Conservation (phyloP, 2,797 vertebrate genomes). For the Pseudochirops cupreus region DNA sequence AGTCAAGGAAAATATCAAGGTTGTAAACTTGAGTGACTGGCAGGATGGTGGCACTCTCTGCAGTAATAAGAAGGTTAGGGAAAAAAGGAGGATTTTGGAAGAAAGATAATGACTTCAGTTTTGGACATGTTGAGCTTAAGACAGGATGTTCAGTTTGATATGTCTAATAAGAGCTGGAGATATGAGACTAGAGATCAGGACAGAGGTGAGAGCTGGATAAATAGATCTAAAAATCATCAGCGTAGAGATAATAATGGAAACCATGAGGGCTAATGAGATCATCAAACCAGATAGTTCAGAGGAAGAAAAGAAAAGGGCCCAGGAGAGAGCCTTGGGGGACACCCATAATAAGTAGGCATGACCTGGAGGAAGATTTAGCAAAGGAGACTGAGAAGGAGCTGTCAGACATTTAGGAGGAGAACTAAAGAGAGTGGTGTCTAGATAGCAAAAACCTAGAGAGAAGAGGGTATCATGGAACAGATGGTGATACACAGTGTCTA, state of each 20-base stretch:
- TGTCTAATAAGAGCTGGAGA: not conserved
- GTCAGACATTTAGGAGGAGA: not conserved
- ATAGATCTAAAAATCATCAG: not conserved
- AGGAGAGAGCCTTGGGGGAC: not conserved
- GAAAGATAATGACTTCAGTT: not conserved
- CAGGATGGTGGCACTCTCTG: not conserved
- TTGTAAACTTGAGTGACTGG: not conserved
- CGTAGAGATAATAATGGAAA: not conserved
- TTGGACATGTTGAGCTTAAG: not conserved
- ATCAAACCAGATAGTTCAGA: not conserved
- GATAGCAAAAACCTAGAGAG: not conserved
- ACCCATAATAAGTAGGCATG: not conserved
- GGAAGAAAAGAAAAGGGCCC: not conserved
- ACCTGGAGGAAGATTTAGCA: not conserved
- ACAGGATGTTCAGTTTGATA: not conserved
- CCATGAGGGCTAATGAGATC: not conserved
- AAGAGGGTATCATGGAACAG: not conserved
- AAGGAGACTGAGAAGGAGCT: not conserved
- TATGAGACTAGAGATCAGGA: not conserved
- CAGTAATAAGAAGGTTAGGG: not conserved
- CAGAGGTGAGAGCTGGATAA: not conserved
- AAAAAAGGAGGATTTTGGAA: not conserved
- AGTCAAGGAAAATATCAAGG: not conserved
- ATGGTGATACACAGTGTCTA: not conserved
- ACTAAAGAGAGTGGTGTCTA: not conserved